Conservation (phyloP, 92 coral and sea anemone genomes). For the Epizoanthus rinbou region DNA sequence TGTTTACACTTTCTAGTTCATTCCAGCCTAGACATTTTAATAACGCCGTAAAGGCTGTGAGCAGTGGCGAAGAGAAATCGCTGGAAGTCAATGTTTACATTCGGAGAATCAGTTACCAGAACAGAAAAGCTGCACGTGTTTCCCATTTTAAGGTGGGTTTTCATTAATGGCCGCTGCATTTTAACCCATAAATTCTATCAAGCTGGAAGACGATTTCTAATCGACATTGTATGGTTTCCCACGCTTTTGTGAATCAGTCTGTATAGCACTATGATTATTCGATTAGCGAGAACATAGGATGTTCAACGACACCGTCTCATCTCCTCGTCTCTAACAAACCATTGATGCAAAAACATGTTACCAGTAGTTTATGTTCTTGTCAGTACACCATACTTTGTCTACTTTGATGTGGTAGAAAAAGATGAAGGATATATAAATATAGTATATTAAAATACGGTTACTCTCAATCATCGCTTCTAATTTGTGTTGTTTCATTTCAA, state of each 20-base stretch:
- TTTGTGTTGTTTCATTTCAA: conserved; percentile 11
- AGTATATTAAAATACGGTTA: not conserved
- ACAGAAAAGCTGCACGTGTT: conserved; percentile 18
- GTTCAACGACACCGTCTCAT: too few relatives aligned
- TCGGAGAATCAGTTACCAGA: not conserved
- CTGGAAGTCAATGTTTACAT: not conserved
- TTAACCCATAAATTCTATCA: not conserved
- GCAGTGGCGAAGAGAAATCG: not conserved
- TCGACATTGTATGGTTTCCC: not conserved
- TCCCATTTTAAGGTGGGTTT: conserved; percentile 10
- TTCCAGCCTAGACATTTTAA: not conserved
- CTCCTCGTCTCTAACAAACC: too few relatives aligned
- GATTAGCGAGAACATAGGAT: not conserved
- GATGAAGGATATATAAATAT: not conserved
- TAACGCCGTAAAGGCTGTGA: not conserved
- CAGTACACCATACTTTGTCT: not conserved
- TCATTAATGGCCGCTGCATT: not conserved
- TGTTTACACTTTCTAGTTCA: conserved; percentile 23
- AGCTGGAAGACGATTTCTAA: not conserved
- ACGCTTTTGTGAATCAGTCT: not conserved
- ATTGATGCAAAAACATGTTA: not conserved
- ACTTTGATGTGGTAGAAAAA: not conserved
- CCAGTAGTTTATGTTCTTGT: not conserved
- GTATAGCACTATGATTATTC: not conserved
- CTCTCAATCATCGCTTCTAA: not conserved